phyloP scores from a whole-genome alignment of 2,113 vertebrate genomes.

The Oreochromis aureus region DNA sequence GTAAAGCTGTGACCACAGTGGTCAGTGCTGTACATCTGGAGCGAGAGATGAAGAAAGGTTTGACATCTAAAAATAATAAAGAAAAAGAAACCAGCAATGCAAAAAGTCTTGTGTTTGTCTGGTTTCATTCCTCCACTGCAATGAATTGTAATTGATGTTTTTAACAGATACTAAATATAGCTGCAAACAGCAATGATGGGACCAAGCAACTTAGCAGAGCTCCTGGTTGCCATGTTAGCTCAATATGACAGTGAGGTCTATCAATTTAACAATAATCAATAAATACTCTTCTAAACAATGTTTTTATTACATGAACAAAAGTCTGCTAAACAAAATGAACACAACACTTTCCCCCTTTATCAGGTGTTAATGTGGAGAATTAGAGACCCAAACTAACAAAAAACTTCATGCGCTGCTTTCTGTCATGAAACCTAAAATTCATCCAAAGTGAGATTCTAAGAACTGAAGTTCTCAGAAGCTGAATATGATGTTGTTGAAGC shows the following conservation, averaged over 20 bases:
- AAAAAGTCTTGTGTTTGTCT: neutral
- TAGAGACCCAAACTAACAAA: neutral
- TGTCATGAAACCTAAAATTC: neutral
- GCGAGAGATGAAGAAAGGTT: neutral
- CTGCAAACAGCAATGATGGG: neutral
- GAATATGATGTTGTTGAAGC: neutral
- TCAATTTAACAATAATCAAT: neutral
- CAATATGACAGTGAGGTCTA: neutral
- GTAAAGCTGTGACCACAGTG: neutral
- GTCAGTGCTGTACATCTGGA: neutral
- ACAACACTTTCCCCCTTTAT: neutral
- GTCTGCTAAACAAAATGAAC: neutral
- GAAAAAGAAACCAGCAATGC: neutral
- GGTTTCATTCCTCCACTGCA: neutral
- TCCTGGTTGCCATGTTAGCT: neutral
- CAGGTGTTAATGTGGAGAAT: neutral
- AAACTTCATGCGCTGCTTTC: neutral
- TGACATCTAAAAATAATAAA: neutral
- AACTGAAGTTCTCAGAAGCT: neutral
- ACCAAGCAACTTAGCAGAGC: neutral
- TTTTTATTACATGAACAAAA: neutral
- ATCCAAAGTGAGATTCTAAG: neutral
- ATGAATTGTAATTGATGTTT: neutral
- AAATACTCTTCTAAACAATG: neutral
- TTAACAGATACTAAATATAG: neutral